Evolutionary conservation across 2,888 invertebrate species (phyloP).

Genomic region (Lydus trimaculatus): DNA sequence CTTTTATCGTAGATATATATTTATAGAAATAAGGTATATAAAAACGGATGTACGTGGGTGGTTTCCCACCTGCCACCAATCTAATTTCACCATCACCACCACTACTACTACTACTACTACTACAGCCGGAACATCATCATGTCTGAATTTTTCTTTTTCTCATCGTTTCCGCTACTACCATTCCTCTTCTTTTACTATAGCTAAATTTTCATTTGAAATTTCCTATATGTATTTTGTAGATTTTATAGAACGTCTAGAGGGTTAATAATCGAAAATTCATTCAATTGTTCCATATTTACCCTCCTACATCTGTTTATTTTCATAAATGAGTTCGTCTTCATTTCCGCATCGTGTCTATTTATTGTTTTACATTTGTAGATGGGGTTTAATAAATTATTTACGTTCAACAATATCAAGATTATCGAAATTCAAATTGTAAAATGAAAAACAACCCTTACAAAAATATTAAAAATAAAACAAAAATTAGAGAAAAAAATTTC

Average conservation of each 20-base stretch:
- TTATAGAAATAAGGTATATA: not conserved
- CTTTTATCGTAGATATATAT: conserved; percentile 1
- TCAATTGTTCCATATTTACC: not conserved
- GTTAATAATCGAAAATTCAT: not conserved
- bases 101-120: conserved; percentile 14
- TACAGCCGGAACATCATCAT: conserved; percentile 17
- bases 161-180: not conserved
- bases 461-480: not conserved
- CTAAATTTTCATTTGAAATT: not conserved
- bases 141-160: not conserved
- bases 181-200: not conserved
- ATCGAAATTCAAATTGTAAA: too few species aligned
- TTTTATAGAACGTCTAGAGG: not conserved
- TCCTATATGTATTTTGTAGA: not conserved
- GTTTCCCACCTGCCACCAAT: not conserved
- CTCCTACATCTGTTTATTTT: not conserved
- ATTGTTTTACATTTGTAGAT: not conserved
- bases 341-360: not conserved
- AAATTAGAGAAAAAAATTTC: not conserved
- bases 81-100: conserved; percentile 6
- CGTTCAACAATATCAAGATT: too few species aligned
- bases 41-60: not conserved
- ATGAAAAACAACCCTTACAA: not conserved
- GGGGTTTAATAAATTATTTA: too few species aligned
- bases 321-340: not conserved